phyloP scores from a whole-genome alignment of 2,113 vertebrate species.

The Menura novaehollandiae region DNA sequence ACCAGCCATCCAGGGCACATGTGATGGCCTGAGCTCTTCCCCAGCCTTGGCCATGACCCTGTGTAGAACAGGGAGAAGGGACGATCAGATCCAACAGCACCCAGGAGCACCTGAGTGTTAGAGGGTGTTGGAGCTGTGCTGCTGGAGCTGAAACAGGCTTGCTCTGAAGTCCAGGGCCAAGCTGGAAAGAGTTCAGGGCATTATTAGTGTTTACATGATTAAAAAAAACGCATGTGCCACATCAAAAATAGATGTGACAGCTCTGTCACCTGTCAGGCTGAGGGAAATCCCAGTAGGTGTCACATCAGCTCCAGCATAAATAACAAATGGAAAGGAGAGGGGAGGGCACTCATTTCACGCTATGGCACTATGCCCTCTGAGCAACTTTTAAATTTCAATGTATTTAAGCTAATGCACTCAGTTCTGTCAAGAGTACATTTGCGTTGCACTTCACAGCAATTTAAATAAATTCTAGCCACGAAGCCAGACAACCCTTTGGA shows the following conservation, averaged over 20 bases:
- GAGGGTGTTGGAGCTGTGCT: not conserved
- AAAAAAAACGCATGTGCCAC: not conserved
- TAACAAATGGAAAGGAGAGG: not conserved
- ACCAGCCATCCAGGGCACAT: rapidly evolving
- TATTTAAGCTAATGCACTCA: not conserved
- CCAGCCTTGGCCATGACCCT: not conserved
- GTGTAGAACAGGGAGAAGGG: rapidly evolving
- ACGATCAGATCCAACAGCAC: rapidly evolving
- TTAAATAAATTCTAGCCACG: not conserved
- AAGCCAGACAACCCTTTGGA: not conserved
- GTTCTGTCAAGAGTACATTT: not conserved
- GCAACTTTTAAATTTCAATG: not conserved
- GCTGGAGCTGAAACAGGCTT: not conserved
- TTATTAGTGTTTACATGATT: not conserved
- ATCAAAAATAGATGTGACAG: not conserved
- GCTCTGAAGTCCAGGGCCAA: not conserved
- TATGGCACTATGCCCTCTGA: not conserved
- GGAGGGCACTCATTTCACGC: not conserved
- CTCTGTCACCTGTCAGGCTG: not conserved
- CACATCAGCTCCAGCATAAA: not conserved
- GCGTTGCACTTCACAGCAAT: not conserved
- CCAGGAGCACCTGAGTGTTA: not conserved
- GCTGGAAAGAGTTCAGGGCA: not conserved
- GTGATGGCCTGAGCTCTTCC: not conserved
- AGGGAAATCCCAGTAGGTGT: not conserved